Conservation (phyloP, 2,113 vertebrate genomes). For the Brachionichthys hirsutus region DNA sequence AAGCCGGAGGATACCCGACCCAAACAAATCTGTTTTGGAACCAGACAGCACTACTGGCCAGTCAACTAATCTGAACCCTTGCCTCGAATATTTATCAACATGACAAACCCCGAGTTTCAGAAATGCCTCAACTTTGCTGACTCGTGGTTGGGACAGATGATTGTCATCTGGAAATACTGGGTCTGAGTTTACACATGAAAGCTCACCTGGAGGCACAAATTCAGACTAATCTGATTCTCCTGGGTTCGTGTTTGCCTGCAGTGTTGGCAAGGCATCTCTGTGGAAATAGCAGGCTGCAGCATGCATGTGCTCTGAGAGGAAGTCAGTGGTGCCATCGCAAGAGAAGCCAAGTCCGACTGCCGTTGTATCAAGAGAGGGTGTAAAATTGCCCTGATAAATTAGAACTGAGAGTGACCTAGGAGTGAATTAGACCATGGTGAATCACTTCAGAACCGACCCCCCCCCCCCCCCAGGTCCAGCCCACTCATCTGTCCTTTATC, state of each 20-base stretch:
- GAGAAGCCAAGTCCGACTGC: conserved; percentile 29
- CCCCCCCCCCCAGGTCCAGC: conserved; percentile 46
- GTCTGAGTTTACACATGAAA: conserved; percentile 45
- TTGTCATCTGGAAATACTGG: conserved; percentile 37
- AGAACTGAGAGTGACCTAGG: conserved; percentile 48
- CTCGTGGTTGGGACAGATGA: conserved; percentile 24
- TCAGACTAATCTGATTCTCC: conserved; percentile 44
- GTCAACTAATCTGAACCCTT: conserved; percentile 37
- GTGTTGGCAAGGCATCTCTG: conserved; percentile 9
- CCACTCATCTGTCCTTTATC: conserved; percentile 65
- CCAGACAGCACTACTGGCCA: conserved; percentile 15
- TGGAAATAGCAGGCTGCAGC: conserved; percentile 20
- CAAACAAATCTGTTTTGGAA: conserved; percentile 24
- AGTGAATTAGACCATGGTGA: conserved; percentile 58
- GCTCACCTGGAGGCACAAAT: conserved; percentile 35
- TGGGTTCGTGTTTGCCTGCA: conserved; percentile 37
- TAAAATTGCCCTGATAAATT: conserved; percentile 47
- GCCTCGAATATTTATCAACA: conserved; percentile 50
- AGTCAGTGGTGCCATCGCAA: conserved; percentile 26
- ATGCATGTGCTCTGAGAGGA: neutral
- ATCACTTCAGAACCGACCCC: conserved; percentile 51
- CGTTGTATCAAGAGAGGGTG: conserved; percentile 45
- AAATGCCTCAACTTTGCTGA: conserved; percentile 26
- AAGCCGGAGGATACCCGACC: conserved; percentile 13
- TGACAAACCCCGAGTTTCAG: conserved; percentile 19